Base-by-base conservation (phyloP, 2,888 invertebrate species). In the Polydrusus tereticollis region DNA sequence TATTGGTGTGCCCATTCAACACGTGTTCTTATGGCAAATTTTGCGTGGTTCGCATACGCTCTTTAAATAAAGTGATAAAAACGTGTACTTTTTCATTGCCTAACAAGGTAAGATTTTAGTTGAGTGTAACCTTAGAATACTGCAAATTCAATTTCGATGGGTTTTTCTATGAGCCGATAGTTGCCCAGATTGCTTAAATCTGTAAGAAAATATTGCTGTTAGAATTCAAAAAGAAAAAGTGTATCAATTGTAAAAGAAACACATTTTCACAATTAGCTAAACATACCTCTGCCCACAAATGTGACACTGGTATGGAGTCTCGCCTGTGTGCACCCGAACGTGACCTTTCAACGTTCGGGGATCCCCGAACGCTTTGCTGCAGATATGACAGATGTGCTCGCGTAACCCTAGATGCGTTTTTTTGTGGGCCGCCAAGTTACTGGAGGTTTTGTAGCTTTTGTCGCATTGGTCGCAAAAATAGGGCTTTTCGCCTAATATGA, bases 391-490 rank as follows among this genome's bases (percentile, higher is more conserved):
- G 18, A 82, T 70, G 60, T 83, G 83, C 52, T 83, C 78, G 68
- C 79, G 81, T 4, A 83, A 77, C 0, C 84, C 84, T 5, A 79
- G 62, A 77, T 85, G 85, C 0, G 82, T 83, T 43, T 81, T 77
- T 75, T 80, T 83, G 67, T 85, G 85, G 0, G 83, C 82, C 0
- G 84, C 81, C 4, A 85, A 75, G 73, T 85, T 85, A 64, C 84
- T 84, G 1, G 84, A 83, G 0, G 84, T 84, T 65, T 83, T 82
- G 71, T 83, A 85, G 18, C 80, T 76, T 77, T 85, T 85, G 6
- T 79, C 79, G 64, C 85, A 85, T 63, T 81, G 77, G 69, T 84
- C 80, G 63, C 85, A 85, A 60, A 72, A 73, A 64, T 84, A 85
- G 0, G 85, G 85, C 69, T 80, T 83, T 74, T 84, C 85, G 50